Evolutionary conservation across 2,113 vertebrate species (phyloP), one percentile per base, ranked within the genome.

Genomic region (Phasianus colchicus): DNA sequence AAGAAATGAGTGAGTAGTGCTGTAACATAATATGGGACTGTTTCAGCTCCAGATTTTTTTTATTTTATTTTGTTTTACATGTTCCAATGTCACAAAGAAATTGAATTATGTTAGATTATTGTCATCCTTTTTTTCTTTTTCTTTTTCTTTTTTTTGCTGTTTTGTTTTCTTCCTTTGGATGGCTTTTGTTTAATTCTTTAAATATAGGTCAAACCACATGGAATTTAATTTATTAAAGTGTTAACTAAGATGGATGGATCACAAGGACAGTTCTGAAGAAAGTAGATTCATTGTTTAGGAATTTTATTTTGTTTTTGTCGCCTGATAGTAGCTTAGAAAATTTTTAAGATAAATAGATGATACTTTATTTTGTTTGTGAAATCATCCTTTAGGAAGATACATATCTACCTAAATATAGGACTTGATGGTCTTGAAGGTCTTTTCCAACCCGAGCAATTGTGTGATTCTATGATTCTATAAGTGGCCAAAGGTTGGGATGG

Each of bases 231-330:
- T 85, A 32, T 43, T 85, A 19, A 77, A 66, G 14, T 63, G 20
- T 65, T 77, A 80, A 64, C 7, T 76, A 11, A 63, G 14, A n/a
- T 76, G 0, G 0, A 8, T 82, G 0, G 0, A 8, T 82, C 77
- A 58, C n/a, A 47, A 18, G 48, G 22, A 36, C 30, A 63, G 16
- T 48, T 93, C 30, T 84, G 48, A 93, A 72, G 43, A 73, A 82
- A 30, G 24, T 45, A 40, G 11, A 5, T 74, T 71, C 0, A 0
- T 10, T 50, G 6, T 52, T 63, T 8, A 1, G 2, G 13, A 25
- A 22, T 69, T 88, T 74, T 86, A 22, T 67, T 71, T 67, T 83
- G 7, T 80, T 90, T 50, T 15, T 67, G 25, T 64, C 57, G 66
- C 47, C 34, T 77, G 10, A 47, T 32, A 80, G 3, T n/a, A 40